Conservation (phyloP, 2,797 vertebrate species). For the Pseudochaenichthys georgianus region DNA sequence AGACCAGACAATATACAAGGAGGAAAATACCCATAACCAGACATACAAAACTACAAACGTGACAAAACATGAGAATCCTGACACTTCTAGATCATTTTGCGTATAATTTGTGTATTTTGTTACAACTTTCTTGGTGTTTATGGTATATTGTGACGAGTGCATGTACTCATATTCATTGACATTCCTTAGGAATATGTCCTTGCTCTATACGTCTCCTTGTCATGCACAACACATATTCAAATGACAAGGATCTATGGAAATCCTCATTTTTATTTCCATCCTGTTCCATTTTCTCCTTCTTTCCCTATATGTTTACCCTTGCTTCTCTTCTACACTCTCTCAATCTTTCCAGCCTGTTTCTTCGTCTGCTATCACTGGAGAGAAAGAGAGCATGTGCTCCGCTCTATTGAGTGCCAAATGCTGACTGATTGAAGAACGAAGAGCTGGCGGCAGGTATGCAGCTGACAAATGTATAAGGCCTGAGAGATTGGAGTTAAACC, state of each 20-base stretch:
- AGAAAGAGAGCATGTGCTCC: constrained; percentile 42
- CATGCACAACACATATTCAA: neutral
- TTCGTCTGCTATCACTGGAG: constrained; percentile 41
- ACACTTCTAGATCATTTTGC: no score
- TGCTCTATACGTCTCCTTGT: neutral
- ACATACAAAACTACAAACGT: no score
- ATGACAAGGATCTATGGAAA: constrained; percentile 1
- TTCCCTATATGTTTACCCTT: neutral
- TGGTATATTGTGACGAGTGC: neutral
- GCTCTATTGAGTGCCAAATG: constrained; percentile 63
- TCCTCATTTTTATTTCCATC: neutral
- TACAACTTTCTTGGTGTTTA: neutral
- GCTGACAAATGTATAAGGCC: constrained; percentile 55
- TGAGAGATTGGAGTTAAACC: constrained; percentile 49
- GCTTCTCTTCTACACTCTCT: neutral
- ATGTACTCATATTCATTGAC: neutral
- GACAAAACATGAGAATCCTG: no score
- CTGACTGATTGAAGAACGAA: constrained; percentile 71
- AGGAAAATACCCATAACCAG: no score
- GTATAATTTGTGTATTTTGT: no score
- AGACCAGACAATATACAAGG: no score
- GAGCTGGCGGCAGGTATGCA: constrained; percentile 57
- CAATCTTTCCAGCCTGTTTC: constrained; percentile 12
- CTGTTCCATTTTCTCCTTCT: neutral
- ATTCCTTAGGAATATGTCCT: neutral